These are phyloP conservation scores for Paracentrotus lividus DNA, from an alignment of 53 echinoderm and acorn worm genomes.

Conservation along the genomic window DNA sequence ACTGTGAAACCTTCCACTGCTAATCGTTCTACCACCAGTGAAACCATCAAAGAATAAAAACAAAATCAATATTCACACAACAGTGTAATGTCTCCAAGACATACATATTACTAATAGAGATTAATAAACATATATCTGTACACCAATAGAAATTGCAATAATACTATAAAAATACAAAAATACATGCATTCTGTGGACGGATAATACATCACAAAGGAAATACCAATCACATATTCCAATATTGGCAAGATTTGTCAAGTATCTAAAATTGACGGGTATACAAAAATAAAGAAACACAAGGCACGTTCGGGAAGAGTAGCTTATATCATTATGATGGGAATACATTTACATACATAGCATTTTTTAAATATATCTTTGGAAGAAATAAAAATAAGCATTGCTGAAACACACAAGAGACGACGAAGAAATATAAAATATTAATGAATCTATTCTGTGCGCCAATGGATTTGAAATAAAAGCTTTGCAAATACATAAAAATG, in stretches of 20 bases:
- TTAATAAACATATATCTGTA: constrained; percentile 21
- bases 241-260: constrained; percentile 51
- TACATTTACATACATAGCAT: neutral
- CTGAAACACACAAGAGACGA: neutral
- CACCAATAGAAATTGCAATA: constrained; percentile 7
- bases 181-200: constrained; percentile 55
- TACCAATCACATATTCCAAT: constrained; percentile 45
- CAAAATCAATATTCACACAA: neutral
- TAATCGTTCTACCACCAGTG: no score
- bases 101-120: neutral
- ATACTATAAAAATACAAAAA: constrained; percentile 17
- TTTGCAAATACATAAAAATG: no score
- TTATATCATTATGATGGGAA: neutral
- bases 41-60: neutral
- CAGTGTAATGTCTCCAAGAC: neutral
- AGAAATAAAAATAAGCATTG: neutral
- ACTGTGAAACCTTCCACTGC: no score
- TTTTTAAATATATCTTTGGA: no score
- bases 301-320: neutral
- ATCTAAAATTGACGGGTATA: constrained; percentile 25
- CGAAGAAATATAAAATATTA: neutral
- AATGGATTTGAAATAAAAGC: no score
- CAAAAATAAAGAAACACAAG: constrained; percentile 48
- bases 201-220: constrained; percentile 32
- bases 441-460: neutral